Evolutionary conservation across 2,888 invertebrate genomes (phyloP), one percentile per base, ranked within the genome.

Genomic region (Drosophila mercatorum): DNA sequence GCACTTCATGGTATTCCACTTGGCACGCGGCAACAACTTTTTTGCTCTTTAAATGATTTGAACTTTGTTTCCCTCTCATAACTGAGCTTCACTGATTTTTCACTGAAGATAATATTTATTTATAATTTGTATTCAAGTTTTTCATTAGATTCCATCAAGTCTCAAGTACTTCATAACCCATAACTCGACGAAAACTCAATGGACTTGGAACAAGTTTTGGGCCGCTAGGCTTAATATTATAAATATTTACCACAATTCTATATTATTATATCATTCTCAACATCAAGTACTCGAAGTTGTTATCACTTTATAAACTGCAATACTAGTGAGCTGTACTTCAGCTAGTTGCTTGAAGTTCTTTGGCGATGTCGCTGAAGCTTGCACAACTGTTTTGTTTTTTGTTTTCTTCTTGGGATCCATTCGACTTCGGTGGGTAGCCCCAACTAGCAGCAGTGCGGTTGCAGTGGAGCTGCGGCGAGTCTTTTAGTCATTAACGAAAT

Each of bases 401-500:
- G n/a, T 67, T 67, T 52, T 53, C 11, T 12, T 31, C 36, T 55
- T n/a, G 26, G 44, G 8, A 12, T 4, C 8, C 38, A 34, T 7
- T 5, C 51, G 36, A 44, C 51, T 49, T 26, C 11, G 14, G 4
- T 26, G n/a, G 22, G 17, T 0, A 52, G 46, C 22, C n/a, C 40
- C 41, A 69, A 61, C 10, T n/a, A 17, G 14, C 36, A 59, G 57
- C 46, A 49, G 71, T 41, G 17, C 31, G 43, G 4, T 53, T 40
- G 22, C 11, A 57, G 26, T 41, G 36, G 36, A 31, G 38, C 69
- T 17, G 43, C 44, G 43, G 22, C 60, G 14, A 53, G 47, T 31
- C 59, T 60, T 66, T 44, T 55, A 64, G 67, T 65, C 84, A 88
- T 88, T 86, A 83, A 66, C 87, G 70, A 88, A 88, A 88, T 83